Evolutionary conservation across 2,888 invertebrate genomes (phyloP).

Genomic region (Megalurothrips usitatus): DNA sequence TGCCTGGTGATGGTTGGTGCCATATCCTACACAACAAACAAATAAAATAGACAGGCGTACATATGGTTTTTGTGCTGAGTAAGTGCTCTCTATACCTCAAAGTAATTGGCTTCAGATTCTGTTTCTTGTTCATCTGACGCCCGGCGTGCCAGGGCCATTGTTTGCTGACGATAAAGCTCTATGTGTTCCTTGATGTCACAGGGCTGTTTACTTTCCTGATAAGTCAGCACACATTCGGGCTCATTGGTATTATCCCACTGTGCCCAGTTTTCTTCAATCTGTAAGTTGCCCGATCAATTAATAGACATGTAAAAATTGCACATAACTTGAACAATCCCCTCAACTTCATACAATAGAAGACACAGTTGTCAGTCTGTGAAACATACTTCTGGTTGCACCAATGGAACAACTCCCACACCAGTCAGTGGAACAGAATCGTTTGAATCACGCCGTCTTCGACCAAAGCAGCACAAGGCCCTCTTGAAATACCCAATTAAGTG

Average conservation of each 20-base stretch:
- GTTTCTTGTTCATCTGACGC: not conserved
- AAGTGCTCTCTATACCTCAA: not conserved
- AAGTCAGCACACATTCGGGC: not conserved
- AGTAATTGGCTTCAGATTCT: not conserved
- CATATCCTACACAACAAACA: not conserved
- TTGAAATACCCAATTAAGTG: conserved; percentile 9
- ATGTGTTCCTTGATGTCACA: conserved; percentile 6
- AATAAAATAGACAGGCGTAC: not conserved
- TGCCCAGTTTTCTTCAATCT: not conserved
- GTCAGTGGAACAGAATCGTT: not conserved
- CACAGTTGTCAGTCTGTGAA: too few relatives aligned
- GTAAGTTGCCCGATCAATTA: not conserved
- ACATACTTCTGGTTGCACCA: too few relatives aligned
- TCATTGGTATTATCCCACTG: not conserved
- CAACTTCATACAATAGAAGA: not conserved
- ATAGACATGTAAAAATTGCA: not conserved
- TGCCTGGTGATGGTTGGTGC: not conserved
- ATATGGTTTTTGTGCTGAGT: not conserved
- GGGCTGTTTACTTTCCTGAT: not conserved
- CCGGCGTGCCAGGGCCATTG: not conserved
- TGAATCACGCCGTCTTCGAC: not conserved
- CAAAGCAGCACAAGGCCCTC: not conserved
- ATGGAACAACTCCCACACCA: not conserved
- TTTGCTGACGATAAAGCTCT: conserved; percentile 9
- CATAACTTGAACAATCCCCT: not conserved